Evolutionary conservation across 2,113 vertebrate genomes (phyloP).

Genomic region (Peromyscus leucopus): DNA sequence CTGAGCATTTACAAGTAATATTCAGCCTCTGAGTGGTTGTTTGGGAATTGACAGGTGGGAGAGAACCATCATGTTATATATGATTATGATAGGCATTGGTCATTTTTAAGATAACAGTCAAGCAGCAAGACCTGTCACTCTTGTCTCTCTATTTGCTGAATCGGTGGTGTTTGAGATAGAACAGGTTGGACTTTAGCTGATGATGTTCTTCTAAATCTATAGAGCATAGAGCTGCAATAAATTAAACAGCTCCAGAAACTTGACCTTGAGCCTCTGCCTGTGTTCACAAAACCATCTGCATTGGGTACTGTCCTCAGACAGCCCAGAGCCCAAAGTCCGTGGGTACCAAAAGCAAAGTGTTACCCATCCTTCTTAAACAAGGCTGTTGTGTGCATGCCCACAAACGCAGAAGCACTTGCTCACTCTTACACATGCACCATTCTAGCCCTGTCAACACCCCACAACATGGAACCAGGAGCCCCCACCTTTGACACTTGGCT

Average conservation of each 20-base stretch:
- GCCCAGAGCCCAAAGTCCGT: neutral
- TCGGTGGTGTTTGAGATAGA: neutral
- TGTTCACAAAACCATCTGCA: neutral
- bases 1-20: too few relatives aligned
- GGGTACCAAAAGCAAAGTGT: neutral
- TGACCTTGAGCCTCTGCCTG: neutral
- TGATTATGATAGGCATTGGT: neutral
- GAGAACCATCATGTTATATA: too few relatives aligned
- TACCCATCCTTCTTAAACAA: neutral
- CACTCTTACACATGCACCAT: neutral
- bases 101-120: constrained; percentile 2
- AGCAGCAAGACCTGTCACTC: neutral
- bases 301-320: neutral
- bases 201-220: constrained; percentile 28
- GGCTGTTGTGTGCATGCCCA: neutral
- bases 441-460: neutral
- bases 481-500: neutral
- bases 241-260: neutral
- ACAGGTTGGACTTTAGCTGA: neutral
- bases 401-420: neutral
- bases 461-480: neutral
- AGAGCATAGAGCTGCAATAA: neutral
- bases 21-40: too few relatives aligned
- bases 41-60: too few relatives aligned
- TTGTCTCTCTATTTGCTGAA: neutral